Conservation (phyloP, 1,140 invertebrate genomes). For the Neodiprion pinetum region DNA sequence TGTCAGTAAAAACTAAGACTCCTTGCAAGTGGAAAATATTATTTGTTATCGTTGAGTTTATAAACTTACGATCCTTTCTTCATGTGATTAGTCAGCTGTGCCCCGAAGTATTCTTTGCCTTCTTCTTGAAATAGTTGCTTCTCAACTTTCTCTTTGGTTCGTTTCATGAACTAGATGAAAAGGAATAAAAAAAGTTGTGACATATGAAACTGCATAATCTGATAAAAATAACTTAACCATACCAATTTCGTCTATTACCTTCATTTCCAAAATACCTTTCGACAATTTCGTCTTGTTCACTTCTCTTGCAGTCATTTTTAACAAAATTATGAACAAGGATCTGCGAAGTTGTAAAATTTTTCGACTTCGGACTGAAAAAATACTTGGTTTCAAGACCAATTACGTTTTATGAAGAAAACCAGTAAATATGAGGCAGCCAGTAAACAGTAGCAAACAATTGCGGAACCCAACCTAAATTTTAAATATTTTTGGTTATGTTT, state of each 20-base stretch:
- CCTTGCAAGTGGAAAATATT: conserved; percentile 5
- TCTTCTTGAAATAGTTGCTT: conserved; percentile 77
- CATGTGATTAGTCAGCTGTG: conserved; percentile 55
- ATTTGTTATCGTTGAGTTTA: background rate
- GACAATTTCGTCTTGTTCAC: conserved; percentile 63
- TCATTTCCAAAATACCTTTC: conserved; percentile 78
- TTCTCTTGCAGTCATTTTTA: conserved; percentile 21
- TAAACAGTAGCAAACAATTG: no score
- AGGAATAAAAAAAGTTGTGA: conserved; percentile 22
- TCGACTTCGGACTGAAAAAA: no score
- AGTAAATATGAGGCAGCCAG: no score
- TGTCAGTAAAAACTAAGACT: background rate
- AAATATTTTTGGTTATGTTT: no score
- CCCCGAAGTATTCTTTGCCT: conserved; percentile 71
- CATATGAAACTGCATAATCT: conserved; percentile 2
- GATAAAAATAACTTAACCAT: conserved; percentile 16
- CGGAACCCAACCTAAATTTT: no score
- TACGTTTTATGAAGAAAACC: no score
- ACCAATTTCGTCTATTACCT: conserved; percentile 47
- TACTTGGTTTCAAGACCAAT: no score
- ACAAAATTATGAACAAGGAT: no score
- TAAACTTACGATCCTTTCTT: conserved; percentile 64
- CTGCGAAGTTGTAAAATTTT: no score
- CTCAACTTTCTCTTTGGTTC: conserved; percentile 81
- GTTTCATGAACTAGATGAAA: conserved; percentile 81